Evolutionary conservation across 92 coral and sea anemone species (phyloP).

Genomic region (Umimayanthus chanpuru): DNA sequence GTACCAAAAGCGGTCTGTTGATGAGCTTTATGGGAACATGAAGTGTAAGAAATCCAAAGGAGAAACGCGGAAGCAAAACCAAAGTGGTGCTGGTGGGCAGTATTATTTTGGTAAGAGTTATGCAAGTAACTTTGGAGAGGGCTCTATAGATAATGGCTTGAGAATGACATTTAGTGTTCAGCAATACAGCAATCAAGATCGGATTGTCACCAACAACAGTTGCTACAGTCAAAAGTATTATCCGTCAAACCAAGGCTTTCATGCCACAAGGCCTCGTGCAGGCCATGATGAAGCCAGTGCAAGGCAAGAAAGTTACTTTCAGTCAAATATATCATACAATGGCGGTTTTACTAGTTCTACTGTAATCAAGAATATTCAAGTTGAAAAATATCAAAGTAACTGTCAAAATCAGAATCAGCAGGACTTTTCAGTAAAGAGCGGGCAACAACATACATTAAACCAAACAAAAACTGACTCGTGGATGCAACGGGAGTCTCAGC

Average conservation of each 20-base stretch:
- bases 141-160: too few relatives aligned
- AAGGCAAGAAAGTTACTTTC: not conserved
- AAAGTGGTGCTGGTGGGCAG: not conserved
- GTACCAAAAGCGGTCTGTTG: not conserved
- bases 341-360: not conserved
- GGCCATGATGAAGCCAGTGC: not conserved
- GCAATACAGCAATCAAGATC: not conserved
- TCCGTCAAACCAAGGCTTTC: not conserved
- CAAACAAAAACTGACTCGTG: not conserved
- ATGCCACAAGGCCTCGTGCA: not conserved
- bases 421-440: not conserved
- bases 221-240: not conserved
- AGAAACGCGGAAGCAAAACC: slow-evolving; percentile 1
- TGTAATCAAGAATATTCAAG: not conserved
- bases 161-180: not conserved
- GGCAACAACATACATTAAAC: slow-evolving; percentile 6
- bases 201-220: not conserved
- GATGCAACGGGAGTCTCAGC: slow-evolving; percentile 13
- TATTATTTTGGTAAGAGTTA: slow-evolving; percentile 25
- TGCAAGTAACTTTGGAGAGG: not conserved
- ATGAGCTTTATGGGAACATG: slow-evolving; percentile 28
- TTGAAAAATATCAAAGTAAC: not conserved
- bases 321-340: not conserved
- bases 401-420: not conserved
- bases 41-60: slow-evolving; percentile 30